Conservation (phyloP, 2,888 invertebrate genomes). For the Rhorus exstirpatorius region DNA sequence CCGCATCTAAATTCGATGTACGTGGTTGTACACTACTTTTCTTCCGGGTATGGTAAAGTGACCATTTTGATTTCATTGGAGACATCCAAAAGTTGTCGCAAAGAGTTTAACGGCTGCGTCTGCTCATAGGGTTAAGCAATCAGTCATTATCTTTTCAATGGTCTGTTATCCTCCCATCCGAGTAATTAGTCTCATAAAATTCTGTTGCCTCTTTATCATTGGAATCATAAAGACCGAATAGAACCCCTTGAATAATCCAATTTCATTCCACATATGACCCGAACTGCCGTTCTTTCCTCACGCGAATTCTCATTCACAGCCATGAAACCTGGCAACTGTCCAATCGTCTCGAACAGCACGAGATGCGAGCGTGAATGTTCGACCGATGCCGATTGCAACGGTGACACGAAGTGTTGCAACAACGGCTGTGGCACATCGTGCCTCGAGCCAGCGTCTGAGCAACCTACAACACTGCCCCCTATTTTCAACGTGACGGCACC, state of each 20-base stretch:
- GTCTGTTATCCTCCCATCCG: not conserved
- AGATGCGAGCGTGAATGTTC: constrained; percentile 91
- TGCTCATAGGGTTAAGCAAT: no score
- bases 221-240: not conserved
- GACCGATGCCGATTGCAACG: constrained; percentile 93
- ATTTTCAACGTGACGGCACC: constrained; percentile 73
- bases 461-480: constrained; percentile 82
- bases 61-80: no score
- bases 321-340: constrained; percentile 91
- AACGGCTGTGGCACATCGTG: constrained; percentile 93
- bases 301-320: constrained; percentile 85
- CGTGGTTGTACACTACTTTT: no score
- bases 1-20: no score
- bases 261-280: not conserved
- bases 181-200: no score
- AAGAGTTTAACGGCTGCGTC: no score
- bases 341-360: constrained; percentile 86
- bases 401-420: constrained; percentile 93
- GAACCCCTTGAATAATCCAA: not conserved
- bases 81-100: no score
- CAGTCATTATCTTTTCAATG: not conserved
- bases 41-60: no score
- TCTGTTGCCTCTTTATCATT: no score
- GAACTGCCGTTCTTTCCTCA: not conserved
- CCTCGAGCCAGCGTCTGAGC: constrained; percentile 87